Evolutionary conservation across 1,140 invertebrate genomes (phyloP).

Genomic region (Notospermus geniculatus): DNA sequence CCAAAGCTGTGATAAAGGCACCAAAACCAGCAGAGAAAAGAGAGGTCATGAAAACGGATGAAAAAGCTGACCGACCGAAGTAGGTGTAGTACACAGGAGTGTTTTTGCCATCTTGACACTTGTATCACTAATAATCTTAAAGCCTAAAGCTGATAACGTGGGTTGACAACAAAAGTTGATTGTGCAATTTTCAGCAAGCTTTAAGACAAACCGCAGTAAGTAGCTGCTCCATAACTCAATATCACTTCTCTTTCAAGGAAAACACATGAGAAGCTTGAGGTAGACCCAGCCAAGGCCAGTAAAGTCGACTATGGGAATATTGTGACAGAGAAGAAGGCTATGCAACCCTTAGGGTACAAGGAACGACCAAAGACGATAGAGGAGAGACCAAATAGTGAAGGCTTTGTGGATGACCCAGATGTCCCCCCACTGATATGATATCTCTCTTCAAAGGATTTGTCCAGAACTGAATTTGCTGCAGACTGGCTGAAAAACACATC

Average conservation of each 20-base stretch:
- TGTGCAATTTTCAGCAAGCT: too few species aligned
- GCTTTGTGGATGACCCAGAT: conserved; percentile 61
- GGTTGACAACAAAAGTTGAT: too few species aligned
- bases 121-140: too few species aligned
- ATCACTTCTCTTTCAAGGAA: too few species aligned
- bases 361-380: conserved; percentile 14
- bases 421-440: conserved; percentile 61
- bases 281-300: conserved; percentile 38
- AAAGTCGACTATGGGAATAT: conserved; percentile 45
- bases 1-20: conserved; percentile 8
- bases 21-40: conserved; percentile 1
- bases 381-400: conserved; percentile 45
- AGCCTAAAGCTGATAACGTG: too few species aligned
- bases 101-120: too few species aligned
- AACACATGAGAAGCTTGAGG: conserved; percentile 41
- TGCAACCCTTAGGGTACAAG: conserved; percentile 29
- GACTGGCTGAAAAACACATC: too few species aligned
- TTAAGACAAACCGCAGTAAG: too few species aligned
- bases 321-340: conserved; percentile 36
- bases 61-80: not conserved
- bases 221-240: too few species aligned
- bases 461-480: too few species aligned
- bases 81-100: too few species aligned
- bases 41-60: not conserved
- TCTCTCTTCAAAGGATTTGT: too few species aligned